Evolutionary conservation across 2,888 invertebrate species (phyloP).

Genomic region (Cenopis cana): DNA sequence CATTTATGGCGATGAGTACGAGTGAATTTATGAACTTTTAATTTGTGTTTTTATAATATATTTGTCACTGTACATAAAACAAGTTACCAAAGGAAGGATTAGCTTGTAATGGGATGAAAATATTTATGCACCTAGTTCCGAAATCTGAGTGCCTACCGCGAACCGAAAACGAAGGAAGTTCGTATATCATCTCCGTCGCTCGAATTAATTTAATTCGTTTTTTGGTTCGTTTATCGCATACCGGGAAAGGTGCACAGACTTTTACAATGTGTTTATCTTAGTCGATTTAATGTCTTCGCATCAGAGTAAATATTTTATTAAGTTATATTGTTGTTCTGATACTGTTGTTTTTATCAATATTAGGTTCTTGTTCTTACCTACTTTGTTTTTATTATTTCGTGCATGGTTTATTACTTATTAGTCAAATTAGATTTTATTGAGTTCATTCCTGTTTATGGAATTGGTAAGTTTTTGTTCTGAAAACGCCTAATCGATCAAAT

Average conservation of each 20-base stretch:
- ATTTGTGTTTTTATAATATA: neutral
- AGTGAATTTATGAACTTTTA: neutral
- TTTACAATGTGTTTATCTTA: neutral
- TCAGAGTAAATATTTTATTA: neutral
- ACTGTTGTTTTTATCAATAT: neutral
- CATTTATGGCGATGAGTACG: too few species aligned
- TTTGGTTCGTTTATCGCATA: neutral
- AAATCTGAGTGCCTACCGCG: too few species aligned
- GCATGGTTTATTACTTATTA: neutral
- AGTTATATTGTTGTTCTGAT: neutral
- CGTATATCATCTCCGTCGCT: too few species aligned
- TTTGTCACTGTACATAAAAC: constrained; percentile 3
- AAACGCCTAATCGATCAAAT: neutral
- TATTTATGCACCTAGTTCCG: neutral
- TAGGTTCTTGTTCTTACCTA: constrained; percentile 4
- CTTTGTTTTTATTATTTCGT: neutral
- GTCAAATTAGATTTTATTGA: neutral
- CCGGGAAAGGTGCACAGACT: neutral
- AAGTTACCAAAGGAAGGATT: constrained; percentile 40
- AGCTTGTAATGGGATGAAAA: neutral
- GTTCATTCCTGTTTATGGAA: neutral
- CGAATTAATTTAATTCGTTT: too few species aligned
- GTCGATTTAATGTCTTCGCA: neutral
- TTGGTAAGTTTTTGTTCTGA: neutral
- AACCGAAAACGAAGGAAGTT: too few species aligned